Base-by-base conservation (phyloP, 1,140 invertebrate genomes). In the Heliconius congener region DNA sequence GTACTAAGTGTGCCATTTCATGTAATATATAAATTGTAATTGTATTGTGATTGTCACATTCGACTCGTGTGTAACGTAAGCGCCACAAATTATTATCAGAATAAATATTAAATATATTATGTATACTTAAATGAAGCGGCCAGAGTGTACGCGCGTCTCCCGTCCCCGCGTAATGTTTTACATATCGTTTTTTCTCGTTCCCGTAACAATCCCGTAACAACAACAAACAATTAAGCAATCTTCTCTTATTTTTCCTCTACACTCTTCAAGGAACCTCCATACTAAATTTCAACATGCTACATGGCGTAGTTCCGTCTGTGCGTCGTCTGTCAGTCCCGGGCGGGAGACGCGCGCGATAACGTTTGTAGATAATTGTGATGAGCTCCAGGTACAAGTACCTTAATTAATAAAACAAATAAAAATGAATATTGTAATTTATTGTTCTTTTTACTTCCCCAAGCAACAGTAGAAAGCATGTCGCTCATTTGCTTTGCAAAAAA, bases 341-440 rank as follows among this genome's bases (percentile, higher is more conserved):
- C 42, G 50, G 50, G 50, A 52, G 50, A 52, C 50, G 16, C 19
- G 55, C 55, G 55, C 57, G 23, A 66, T 50, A 80, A 82, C 78
- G 85, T 83, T 70, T 82, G 72, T 83, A 78, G 37, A 79, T 81
- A 83, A 75, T 78, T 74, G 80, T 80, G 74, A 80, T 74, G 78
- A 79, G 46, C 80, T 84, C 76, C 84, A 73, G 88, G 85, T 87
- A 88, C 84, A 79, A 83, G 87, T 89, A 91, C 89, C 88, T 87
- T 88, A 78, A 82, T 82, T 82, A 84, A 78, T 74, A 70, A 81
- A 81, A 72, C 9, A 39, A 72, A 72, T 72, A 27, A 71, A 37
- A 71, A 72, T 72, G 16, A 39, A 39, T 72, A 39, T 39, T 72
- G 9, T 72, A 72, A 39, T 72, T 18, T 19, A 72, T 72, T 72